phyloP scores from a whole-genome alignment of 2,113 vertebrate genomes.

The Mesembrinibis cayennensis region DNA sequence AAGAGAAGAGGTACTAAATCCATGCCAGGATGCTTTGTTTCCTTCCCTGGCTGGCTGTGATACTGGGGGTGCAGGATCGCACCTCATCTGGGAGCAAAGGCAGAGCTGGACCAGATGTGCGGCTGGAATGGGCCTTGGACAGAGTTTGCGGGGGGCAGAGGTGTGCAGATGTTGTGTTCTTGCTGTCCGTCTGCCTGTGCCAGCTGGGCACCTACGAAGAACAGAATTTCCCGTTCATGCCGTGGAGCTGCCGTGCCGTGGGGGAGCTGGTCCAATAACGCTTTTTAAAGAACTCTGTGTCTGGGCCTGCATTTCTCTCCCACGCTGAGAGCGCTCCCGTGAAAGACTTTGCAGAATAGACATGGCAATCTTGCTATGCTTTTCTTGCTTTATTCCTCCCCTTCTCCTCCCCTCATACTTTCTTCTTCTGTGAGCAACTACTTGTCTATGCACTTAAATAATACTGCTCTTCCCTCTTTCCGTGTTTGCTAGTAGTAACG shows the following conservation, averaged over 20 bases:
- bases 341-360: background rate
- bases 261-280: background rate
- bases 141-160: background rate
- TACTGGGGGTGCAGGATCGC: rapidly evolving
- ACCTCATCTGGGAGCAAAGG: background rate
- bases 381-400: background rate
- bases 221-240: rapidly evolving
- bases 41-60: background rate
- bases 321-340: background rate
- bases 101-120: background rate
- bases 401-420: background rate
- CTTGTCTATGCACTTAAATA: no score
- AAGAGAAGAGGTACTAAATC: background rate
- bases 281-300: background rate
- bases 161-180: no score
- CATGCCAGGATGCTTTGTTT: rapidly evolving
- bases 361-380: background rate
- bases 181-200: background rate
- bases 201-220: rapidly evolving
- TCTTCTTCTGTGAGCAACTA: background rate
- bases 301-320: background rate
- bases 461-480: background rate
- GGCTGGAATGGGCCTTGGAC: no score
- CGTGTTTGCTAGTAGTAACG: background rate
- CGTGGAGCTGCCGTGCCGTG: background rate